Base-by-base conservation (phyloP, 1,140 invertebrate genomes). In the Drosophila ercepeae region DNA sequence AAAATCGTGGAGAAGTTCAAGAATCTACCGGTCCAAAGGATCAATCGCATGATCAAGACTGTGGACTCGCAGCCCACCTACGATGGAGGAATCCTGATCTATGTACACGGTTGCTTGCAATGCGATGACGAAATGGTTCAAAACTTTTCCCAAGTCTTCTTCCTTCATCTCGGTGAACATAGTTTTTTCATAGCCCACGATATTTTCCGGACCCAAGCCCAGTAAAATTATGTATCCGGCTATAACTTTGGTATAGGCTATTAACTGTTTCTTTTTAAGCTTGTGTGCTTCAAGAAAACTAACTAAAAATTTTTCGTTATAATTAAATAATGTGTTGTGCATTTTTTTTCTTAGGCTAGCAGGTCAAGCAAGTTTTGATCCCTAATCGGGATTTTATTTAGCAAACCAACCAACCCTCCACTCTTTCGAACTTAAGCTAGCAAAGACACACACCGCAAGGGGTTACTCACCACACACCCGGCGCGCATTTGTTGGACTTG, bases 381-480 rank as follows among this genome's bases (percentile, higher is more conserved):
- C n/a, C n/a, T 7, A n/a, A 36, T 36, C 13, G 5, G 13, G 13
- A 8, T 32, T 32, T 32, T 0, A 0, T 11, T 32, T 32, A 32
- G 29, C 29, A 11, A n/a, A 3, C 3, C 9, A 3, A 32, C 29
- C 9, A 32, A 32, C 29, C 29, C 9, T n/a, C 0, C 7, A 7
- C 8, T 8, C 7, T 16, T 25, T 44, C 51, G 51, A 54, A 54
- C 21, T 29, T 50, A 29, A 18, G 0, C 4, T 16, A 52, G 39
- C 52, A 0, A 9, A 18, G 23, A 54, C 23, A 42, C 8, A 11
- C 0, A 32, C 11, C 19, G 4, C 2, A n/a, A 2, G 1, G 3
- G 4, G 32, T 19, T 60, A 92, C 91, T 92, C 78, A 95, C 95
- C 92, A 96, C 95, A 42, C 95, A 93, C 44, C 94, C 92, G 59